Conservation (phyloP, 2,888 invertebrate species). For the Oligia latruncula region DNA sequence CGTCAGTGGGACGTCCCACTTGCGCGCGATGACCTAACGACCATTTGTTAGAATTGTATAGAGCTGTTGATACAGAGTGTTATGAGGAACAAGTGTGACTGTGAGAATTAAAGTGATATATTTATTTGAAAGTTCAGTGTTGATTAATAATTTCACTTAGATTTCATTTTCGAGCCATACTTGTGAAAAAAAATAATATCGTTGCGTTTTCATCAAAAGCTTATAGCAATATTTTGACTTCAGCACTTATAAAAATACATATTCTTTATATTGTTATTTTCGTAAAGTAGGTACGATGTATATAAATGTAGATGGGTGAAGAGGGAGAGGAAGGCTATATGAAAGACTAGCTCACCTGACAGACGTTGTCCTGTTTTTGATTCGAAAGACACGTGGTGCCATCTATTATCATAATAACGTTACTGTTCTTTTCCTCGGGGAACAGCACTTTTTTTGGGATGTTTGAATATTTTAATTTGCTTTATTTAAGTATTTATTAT, state of each 20-base stretch:
- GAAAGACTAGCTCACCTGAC: no score
- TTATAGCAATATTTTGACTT: neutral
- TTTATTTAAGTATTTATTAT: neutral
- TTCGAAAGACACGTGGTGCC: no score
- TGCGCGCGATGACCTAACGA: slow-evolving; percentile 82
- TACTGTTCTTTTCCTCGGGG: no score
- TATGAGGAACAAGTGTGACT: slow-evolving; percentile 18
- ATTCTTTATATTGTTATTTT: neutral
- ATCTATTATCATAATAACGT: no score
- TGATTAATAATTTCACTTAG: neutral
- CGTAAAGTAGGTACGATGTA: no score
- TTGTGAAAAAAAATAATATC: neutral
- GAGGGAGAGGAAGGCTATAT: neutral
- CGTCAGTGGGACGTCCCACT: slow-evolving; percentile 86
- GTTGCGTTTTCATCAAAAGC: neutral
- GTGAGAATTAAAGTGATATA: neutral
- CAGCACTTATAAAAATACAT: neutral
- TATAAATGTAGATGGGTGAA: no score
- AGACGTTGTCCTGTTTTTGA: no score
- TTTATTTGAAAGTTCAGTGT: neutral
- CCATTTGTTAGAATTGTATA: slow-evolving; percentile 69
- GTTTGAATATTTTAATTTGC: neutral
- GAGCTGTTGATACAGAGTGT: slow-evolving; percentile 73
- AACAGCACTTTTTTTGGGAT: no score
- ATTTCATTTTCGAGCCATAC: no score